Base-by-base conservation (phyloP, 2,113 vertebrate species). In the Lophochroa leadbeateri region DNA sequence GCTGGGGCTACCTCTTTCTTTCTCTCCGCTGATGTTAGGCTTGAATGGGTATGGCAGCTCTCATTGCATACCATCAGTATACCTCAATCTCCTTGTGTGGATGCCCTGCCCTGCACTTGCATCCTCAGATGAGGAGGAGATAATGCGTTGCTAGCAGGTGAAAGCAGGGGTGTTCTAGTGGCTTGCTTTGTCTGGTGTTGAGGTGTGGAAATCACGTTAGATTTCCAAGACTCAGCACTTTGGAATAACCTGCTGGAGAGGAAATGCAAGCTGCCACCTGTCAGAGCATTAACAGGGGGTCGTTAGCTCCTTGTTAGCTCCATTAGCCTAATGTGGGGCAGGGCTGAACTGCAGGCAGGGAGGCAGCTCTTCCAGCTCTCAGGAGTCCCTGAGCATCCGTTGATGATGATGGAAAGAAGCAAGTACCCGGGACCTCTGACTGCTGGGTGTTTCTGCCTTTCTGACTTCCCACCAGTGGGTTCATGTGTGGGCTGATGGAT, bases 101-200 rank as follows among this genome's bases (percentile, higher is more conserved):
- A 55, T 37, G 2, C 25, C 35, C 44, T 64, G 43, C 63, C 29
- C 39, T 35, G 46, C 1, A 3, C 52, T 47, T 7, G 20, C 39
- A 44, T 39, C 37, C n/a, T 16, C 3, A 44, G 57, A 12, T 39
- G 43, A 58, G 39, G 20, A 33, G 14, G 18, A 50, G 4, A 24
- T 25, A 19, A 0, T 3, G 28, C 15, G 0, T 18, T 47, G 25
- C 37, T 68, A 17, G 39, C 33, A 35, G 28, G 39, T 2, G 14
- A 83, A 49, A 27, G 14, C 20, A 60, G 35, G 60, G n/a, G 16
- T 0, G 0, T 15, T 39, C 18, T 19, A 25, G 37, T n/a, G 75
- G 21, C 21, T 74, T 41, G 16, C 23, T 41, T 63, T 31, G 5
- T 20, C 49, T 52, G 6, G 35, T 70, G 33, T 28, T 74, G 67